Conservation (phyloP, 2,797 vertebrate genomes). For the Anguilla obscura region DNA sequence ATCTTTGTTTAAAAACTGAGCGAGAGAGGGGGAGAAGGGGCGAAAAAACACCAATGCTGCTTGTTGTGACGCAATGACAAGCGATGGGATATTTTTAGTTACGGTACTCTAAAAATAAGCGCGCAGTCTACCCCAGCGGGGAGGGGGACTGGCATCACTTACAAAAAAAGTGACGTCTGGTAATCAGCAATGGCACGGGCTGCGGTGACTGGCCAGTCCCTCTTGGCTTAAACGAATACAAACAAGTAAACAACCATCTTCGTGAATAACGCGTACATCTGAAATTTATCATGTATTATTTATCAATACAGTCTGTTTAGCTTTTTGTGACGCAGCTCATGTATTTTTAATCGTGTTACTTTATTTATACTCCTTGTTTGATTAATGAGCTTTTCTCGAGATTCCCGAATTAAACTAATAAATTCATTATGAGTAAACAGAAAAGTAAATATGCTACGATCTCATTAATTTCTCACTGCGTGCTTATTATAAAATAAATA, state of each 20-base stretch:
- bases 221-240: background rate
- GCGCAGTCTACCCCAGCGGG: slow-evolving; percentile 26
- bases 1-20: slow-evolving; percentile 54
- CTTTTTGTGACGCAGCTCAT: too few species aligned
- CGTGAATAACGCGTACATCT: background rate
- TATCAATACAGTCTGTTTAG: too few species aligned
- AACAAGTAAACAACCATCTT: slow-evolving; percentile 16
- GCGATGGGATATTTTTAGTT: slow-evolving; percentile 58
- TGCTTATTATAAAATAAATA: background rate
- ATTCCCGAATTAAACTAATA: background rate
- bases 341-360: background rate
- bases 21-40: slow-evolving; percentile 11
- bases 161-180: slow-evolving; percentile 29
- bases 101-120: slow-evolving; percentile 57
- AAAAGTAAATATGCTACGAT: background rate
- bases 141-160: slow-evolving; percentile 38
- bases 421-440: background rate
- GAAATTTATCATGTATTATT: background rate
- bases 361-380: background rate
- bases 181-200: background rate
- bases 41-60: slow-evolving; percentile 44
- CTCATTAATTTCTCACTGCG: background rate
- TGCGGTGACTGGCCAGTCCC: background rate
- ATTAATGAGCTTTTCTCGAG: background rate
- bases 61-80: slow-evolving; percentile 61